phyloP scores from a whole-genome alignment of 2,888 invertebrate genomes.

The Tetragnatha montana region DNA sequence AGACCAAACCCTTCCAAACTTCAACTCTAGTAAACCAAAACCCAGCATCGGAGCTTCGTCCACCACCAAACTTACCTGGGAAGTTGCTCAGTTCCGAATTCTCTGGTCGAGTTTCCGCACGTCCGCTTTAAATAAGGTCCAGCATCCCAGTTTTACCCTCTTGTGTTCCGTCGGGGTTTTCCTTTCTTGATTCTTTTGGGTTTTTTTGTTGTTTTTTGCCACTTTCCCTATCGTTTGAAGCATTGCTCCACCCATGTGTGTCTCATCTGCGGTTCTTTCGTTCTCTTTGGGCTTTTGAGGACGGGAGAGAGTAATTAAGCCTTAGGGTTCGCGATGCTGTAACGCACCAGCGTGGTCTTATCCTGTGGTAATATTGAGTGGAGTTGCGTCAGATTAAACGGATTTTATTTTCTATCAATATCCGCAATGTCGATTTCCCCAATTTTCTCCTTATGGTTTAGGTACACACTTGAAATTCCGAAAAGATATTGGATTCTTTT shows the following conservation, averaged over 20 bases:
- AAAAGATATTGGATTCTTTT: too few relatives aligned
- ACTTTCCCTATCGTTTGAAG: conserved; percentile 56
- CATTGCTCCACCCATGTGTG: conserved; percentile 40
- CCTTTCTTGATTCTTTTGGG: conserved; percentile 13
- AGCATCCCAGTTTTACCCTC: conserved; percentile 38
- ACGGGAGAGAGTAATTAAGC: conserved; percentile 29
- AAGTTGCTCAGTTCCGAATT: not conserved
- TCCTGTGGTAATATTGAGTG: too few relatives aligned
- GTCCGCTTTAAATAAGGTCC: conserved; percentile 52
- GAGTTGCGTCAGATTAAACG: too few relatives aligned
- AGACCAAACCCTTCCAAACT: not conserved
- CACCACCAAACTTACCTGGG: conserved; percentile 9
- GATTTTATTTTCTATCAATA: too few relatives aligned
- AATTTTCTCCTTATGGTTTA: too few relatives aligned
- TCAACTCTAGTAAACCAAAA: not conserved
- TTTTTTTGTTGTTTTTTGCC: conserved; percentile 14
- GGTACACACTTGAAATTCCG: too few relatives aligned
- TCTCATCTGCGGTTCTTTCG: not conserved
- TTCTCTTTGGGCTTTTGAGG: conserved; percentile 14
- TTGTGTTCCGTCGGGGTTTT: conserved; percentile 11
- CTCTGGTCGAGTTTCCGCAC: not conserved
- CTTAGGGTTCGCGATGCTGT: not conserved
- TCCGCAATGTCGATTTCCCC: too few relatives aligned
- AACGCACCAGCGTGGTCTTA: conserved; percentile 25
- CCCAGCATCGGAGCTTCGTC: not conserved